Evolutionary conservation across 2,113 vertebrate genomes (phyloP), one percentile per base, ranked within the genome.

Genomic region (Opisthocomus hoazin): DNA sequence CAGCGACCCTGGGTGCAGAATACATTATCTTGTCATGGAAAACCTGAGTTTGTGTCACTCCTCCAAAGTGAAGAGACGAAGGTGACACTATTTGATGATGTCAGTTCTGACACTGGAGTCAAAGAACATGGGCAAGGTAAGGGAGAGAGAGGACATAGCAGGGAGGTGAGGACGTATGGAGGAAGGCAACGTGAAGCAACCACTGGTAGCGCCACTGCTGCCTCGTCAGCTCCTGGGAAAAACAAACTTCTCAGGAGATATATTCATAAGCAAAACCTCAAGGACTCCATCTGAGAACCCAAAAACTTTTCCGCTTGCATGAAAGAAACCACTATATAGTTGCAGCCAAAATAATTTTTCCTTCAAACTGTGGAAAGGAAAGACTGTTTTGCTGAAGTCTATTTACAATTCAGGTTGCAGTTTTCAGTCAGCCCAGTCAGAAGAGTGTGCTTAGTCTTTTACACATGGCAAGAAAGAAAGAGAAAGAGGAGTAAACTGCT

Each of bases 191-290:
- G 60, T 1, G 9, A 58, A 90, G 50, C 29, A 65, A 45, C 23
- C n/a, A 43, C 45, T 6, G 20, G 66, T n/a, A 93, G 41, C 32
- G 83, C 70, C 69, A 75, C 53, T 65, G 50, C 66, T 86, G 78
- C 78, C 70, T 88, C 0, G 0, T 84, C 75, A 90, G 51, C 43
- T 86, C 80, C 54, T 90, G 79, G 82, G 88, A 69, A 96, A 96
- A 81, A 51, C 2, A 0, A 87, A 57, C 82, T 90, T 94, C 92
- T 91, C 71, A 95, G 84, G 90, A 88, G 71, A 91, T 46, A 51
- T 84, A 91, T 92, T 94, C 85, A 90, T 92, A 92, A 94, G 88
- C 75, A 93, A 94, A 96, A 96, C 91, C 84, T 97, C 87, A 96
- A 93, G 70, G 57, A 69, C 87, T 93, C n/a, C 81, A 96, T 79